Evolutionary conservation across 2,888 invertebrate genomes (phyloP), one percentile per base, ranked within the genome.

Genomic region (Spilarctia lutea): DNA sequence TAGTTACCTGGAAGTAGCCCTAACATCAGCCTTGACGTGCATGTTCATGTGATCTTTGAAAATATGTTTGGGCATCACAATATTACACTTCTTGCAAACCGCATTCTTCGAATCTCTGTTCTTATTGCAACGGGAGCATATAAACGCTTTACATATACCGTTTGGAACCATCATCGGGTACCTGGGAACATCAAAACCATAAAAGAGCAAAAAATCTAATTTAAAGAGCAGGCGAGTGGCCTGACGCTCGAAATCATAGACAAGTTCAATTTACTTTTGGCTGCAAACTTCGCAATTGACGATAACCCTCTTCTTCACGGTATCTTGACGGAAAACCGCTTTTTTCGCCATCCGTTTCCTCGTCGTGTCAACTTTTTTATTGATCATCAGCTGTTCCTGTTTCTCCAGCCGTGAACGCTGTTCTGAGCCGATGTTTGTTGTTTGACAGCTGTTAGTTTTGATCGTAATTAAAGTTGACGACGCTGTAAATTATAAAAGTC

Each of bases 61-160:
- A 66, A 81, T 73, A 16, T 72, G 83, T 0, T 74, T n/a, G 0
- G 87, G 85, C 79, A 87, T 76, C 3, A 72, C 74, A 0, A 86
- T 48, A 20, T 86, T 87, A 27, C 86, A 87, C 52, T 83, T 87
- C 65, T 75, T 86, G 33, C 85, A 87, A 1, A 78, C 60, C 1
- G 77, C 65, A 4, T 72, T 81, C 4, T 76, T 81, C 0, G 77
- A 63, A 0, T 85, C 84, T 0, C 80, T 77, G 4, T 87, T 85
- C 69, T 90, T 90, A 77, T 91, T 92, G 71, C 92, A 92, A 0
- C 92, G 86, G 0, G 91, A 91, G 68, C 92, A 92, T 0, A 90
- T 74, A 66, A 91, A 92, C 0, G 82, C 75, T 42, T 90, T 88
- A 60, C 73, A 75, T 0, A 81, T 79, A 1, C 84, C 85, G 0